phyloP scores from a whole-genome alignment of 2,888 invertebrate species.

The Trichopoda pennipes region DNA sequence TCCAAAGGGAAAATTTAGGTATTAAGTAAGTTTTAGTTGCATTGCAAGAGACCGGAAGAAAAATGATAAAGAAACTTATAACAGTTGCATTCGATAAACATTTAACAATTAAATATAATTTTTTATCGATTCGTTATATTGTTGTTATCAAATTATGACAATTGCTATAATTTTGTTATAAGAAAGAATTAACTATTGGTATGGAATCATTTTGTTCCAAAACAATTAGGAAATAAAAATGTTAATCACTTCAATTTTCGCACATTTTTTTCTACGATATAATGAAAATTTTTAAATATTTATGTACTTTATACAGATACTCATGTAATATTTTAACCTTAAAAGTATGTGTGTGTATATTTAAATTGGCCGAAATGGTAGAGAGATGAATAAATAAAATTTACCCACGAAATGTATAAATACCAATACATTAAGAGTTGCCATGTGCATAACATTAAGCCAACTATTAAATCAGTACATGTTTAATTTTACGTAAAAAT shows the following conservation, averaged over 20 bases:
- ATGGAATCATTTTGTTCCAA: constrained; percentile 47
- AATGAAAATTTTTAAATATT: constrained; percentile 19
- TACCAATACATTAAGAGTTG: constrained; percentile 17
- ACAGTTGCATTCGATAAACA: no score
- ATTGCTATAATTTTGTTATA: neutral
- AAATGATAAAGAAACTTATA: no score
- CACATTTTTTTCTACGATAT: constrained; percentile 31
- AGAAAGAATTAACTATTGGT: neutral
- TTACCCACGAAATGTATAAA: constrained; percentile 23
- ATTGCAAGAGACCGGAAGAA: no score
- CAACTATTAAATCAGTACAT: no score
- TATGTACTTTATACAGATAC: constrained; percentile 38
- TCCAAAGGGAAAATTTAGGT: no score
- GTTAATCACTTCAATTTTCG: constrained; percentile 26
- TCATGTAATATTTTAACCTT: constrained; percentile 35
- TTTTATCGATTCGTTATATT: no score
- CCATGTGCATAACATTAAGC: constrained; percentile 18
- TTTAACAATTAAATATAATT: no score
- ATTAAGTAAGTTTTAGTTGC: no score
- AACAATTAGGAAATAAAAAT: constrained; percentile 74
- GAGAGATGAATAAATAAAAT: constrained; percentile 54
- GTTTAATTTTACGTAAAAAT: neutral
- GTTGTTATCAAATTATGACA: neutral
- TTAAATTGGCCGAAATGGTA: constrained; percentile 56
- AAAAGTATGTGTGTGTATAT: constrained; percentile 33